A percentile compares a stretch with the other conserved stretches of the same genome.
Evolutionary conservation across 2,113 vertebrate species (phyloP).

Genomic region (Eubucco bourcierii): DNA sequence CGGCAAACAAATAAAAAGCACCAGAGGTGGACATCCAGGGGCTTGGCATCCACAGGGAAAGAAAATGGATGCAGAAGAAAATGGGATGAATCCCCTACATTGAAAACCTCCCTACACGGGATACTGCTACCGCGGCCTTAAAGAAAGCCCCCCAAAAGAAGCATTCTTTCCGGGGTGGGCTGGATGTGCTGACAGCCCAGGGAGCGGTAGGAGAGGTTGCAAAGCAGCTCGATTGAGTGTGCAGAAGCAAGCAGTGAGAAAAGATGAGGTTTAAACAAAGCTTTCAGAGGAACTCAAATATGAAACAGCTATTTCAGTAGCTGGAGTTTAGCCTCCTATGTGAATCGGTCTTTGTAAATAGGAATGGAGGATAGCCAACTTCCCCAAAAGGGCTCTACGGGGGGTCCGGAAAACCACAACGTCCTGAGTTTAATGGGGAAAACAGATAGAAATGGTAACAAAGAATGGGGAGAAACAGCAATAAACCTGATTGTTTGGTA

Average conservation of each 20-base stretch:
- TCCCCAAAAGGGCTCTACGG: conserved; percentile 58
- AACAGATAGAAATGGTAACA: conserved; percentile 68
- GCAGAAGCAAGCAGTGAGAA: background rate
- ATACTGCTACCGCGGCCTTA: background rate
- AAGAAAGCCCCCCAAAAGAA: background rate
- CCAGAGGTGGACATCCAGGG: background rate
- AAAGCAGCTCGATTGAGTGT: background rate
- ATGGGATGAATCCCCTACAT: background rate
- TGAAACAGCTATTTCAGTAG: conserved; percentile 58
- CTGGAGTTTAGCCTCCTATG: conserved; percentile 48
- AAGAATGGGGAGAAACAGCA: conserved; percentile 66
- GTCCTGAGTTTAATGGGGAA: conserved; percentile 64
- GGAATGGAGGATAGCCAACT: conserved; percentile 70
- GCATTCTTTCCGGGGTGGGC: background rate
- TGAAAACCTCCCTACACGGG: background rate
- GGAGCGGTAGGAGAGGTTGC: background rate
- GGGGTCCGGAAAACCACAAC: conserved; percentile 66
- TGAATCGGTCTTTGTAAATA: conserved; percentile 67
- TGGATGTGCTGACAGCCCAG: background rate
- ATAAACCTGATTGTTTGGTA: conserved; percentile 72
- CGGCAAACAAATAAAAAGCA: background rate
- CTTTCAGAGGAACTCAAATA: conserved; percentile 51
- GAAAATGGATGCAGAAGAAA: background rate
- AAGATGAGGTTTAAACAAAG: background rate
- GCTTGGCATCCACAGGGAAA: background rate